These are phyloP conservation scores for Perca fluviatilis DNA, from an alignment of 2,113 vertebrate genomes.

Conservation along the genomic window DNA sequence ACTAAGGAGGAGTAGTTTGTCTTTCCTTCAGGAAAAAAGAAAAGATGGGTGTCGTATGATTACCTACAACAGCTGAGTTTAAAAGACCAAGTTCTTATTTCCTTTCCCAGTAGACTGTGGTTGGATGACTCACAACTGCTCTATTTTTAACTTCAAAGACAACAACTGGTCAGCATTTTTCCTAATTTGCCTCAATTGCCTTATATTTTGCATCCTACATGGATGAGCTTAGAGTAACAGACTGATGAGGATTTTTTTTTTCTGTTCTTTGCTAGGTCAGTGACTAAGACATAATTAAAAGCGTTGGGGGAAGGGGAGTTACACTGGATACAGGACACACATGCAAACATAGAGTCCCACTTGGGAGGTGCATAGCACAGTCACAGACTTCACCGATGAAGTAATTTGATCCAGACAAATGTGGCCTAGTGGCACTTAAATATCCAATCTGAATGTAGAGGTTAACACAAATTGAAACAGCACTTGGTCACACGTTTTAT, in stretches of 20 bases:
- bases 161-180: constrained; percentile 40
- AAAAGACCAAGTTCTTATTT: constrained; percentile 7
- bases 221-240: constrained; percentile 11
- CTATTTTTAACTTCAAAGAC: constrained; percentile 60
- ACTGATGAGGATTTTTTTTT: background rate
- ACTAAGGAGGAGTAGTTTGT: background rate
- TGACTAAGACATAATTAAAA: constrained; percentile 63
- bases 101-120: constrained; percentile 4
- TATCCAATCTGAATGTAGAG: constrained; percentile 9
- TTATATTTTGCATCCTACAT: constrained; percentile 23
- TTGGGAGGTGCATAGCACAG: constrained; percentile 58
- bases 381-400: constrained; percentile 36
- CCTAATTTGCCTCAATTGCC: constrained; percentile 16
- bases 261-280: constrained; percentile 53
- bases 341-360: constrained; percentile 49
- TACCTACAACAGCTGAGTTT: constrained; percentile 14
- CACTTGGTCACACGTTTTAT: background rate
- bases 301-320: constrained; percentile 34
- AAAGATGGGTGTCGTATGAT: constrained; percentile 3
- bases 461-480: background rate
- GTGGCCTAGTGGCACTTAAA: constrained; percentile 14
- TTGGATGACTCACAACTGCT: constrained; percentile 45
- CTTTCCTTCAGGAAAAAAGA: background rate
- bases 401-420: constrained; percentile 32
- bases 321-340: constrained; percentile 30